These are phyloP conservation scores for Elephantulus edwardii DNA, from an alignment of 2,113 vertebrate genomes.

Conservation along the genomic window DNA sequence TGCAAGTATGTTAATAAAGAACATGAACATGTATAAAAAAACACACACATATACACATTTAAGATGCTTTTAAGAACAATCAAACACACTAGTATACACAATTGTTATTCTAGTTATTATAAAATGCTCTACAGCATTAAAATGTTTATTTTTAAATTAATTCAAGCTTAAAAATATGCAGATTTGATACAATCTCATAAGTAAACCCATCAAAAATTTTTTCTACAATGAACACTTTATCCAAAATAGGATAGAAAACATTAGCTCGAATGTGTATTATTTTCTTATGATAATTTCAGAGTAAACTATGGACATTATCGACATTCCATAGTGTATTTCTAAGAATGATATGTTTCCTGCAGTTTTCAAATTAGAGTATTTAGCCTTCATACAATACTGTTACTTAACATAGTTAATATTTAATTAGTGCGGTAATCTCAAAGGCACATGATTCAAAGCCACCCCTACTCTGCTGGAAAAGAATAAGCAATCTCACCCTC, in stretches of 20 bases:
- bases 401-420: neutral
- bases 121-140: neutral
- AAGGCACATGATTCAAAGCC: too few species aligned
- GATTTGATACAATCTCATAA: neutral
- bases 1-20: too few species aligned
- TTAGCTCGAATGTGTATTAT: neutral
- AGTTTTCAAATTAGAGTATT: neutral
- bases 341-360: neutral
- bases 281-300: neutral
- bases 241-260: neutral
- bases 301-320: neutral
- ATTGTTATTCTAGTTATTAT: neutral
- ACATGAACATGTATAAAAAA: neutral
- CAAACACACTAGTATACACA: neutral
- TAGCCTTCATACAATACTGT: neutral
- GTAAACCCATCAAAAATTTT: neutral
- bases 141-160: slow-evolving; percentile 2
- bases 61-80: neutral
- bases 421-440: too few species aligned
- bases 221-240: neutral
- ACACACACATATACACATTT: neutral
- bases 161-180: neutral
- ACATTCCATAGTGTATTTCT: neutral
- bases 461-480: too few species aligned
- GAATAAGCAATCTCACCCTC: too few species aligned